Evolutionary conservation across 1,140 invertebrate species (phyloP), one percentile per base, ranked within the genome.

Genomic region (Tetraneura akinire): DNA sequence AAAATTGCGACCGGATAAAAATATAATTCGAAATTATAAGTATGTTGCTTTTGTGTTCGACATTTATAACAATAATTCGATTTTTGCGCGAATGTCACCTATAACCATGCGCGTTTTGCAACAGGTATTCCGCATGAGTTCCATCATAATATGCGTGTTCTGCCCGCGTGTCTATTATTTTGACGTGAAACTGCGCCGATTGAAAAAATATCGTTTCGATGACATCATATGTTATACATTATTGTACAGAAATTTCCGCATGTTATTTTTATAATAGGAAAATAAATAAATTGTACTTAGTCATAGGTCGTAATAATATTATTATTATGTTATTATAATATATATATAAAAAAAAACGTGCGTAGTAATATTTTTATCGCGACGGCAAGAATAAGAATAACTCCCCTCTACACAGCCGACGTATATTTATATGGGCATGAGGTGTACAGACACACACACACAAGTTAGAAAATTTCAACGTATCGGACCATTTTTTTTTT

Each of bases 131-230:
- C 47, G 45, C 42, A 49, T 26, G 66, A 47, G 66, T 70, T 70
- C 42, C 66, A 49, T 70, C 66, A 47, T 21, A 49, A 26, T 68
- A 68, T 47, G 37, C 64, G n/a, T 47, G 37, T 62, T 32, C 60
- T 29, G 18, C n/a, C n/a, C n/a, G n/a, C n/a, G n/a, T 37, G 37
- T 68, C 64, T 23, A 47, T 68, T 68, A 71, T 71, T 71, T 51
- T 51, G 21, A 49, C 45, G 47, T 29, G 23, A 71, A 51, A 51
- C n/a, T 29, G 29, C 47, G 10, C 23, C 23, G 68, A n/a, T 51
- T n/a, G 68, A n/a, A 71, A n/a, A 71, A 71, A 51, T 70, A 71
- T 70, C 16, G 45, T 51, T 71, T 29, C 47, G 68, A 71, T 71
- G 68, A 71, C 68, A 51, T 49, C 68, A 71, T 18, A 71, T n/a